Evolutionary conservation across 2,888 invertebrate species (phyloP), one percentile per base, ranked within the genome.

Genomic region (Anagyrus pseudococci): DNA sequence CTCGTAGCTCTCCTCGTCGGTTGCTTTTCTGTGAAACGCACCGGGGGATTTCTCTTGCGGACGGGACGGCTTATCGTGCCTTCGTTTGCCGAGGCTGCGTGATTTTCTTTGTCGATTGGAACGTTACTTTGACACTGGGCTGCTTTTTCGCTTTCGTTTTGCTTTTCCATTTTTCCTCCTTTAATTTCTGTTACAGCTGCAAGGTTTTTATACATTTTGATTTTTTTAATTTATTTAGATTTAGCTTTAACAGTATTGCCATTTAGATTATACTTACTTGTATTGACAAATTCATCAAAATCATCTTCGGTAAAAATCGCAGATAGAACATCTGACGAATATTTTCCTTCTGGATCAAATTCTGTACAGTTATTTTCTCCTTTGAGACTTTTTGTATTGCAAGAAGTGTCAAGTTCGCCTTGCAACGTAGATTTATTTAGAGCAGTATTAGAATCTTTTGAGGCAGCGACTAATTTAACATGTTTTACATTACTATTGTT

Each of bases 11-110:
- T 2, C 8, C 15, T 37, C 15, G 33, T 33, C 17, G n/a, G 50
- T 8, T 23, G 53, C 25, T 2, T 37, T 23, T 59, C 52, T 1
- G 22, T 2, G n/a, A 20, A 65, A n/a, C 67, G 67, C 1, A 46
- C 25, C 17, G 68, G 62, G 25, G 60, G 67, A 46, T 68, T 71
- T 33, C 69, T 66, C 58, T 71, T 70, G 37, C 69, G 68, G 2
- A 68, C 52, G 22, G 71, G 69, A 8, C 69, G 65, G 17, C 59
- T 7, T 0, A 60, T 17, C 25, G 29, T 13, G n/a, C 4, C 37
- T 20, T 60, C 48, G 22, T 61, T 58, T 2, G 43, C 47, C 6
- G 54, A 23, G 8, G 22, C n/a, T 33, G 59, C 22, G 48, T 53
- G 25, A 8, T 66, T 66, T 60, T 66, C 62, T 29, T 66, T 66